Conservation (phyloP, 2,888 invertebrate genomes). For the Lycaena phlaeas region DNA sequence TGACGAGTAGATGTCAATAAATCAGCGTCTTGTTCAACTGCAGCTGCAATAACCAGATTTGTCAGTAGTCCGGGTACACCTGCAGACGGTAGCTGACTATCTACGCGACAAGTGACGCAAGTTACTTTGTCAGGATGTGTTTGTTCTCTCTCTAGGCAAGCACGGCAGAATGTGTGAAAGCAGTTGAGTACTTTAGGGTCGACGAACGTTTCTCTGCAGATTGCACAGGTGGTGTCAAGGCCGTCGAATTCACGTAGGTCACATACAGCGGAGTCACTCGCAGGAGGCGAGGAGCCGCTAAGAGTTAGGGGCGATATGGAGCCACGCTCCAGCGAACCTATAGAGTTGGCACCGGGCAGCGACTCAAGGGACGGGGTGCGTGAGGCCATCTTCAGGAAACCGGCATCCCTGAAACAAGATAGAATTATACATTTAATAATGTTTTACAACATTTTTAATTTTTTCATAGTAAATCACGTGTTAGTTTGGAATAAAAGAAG, state of each 20-base stretch:
- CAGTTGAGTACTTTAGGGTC: slow-evolving; percentile 85
- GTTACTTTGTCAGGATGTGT: slow-evolving; percentile 80
- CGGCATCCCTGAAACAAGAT: slow-evolving; percentile 84
- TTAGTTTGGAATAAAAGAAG: no score
- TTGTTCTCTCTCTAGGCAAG: slow-evolving; percentile 83
- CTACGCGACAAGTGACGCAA: slow-evolving; percentile 79
- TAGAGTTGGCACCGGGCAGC: slow-evolving; percentile 91
- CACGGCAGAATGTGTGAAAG: slow-evolving; percentile 88
- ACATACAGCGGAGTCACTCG: slow-evolving; percentile 87
- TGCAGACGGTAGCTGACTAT: slow-evolving; percentile 62
- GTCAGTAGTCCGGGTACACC: slow-evolving; percentile 79
- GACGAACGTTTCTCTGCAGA: slow-evolving; percentile 83
- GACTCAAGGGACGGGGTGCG: slow-evolving; percentile 94
- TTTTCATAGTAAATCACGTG: no score
- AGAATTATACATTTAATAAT: slow-evolving; percentile 21
- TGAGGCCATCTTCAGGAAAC: slow-evolving; percentile 95
- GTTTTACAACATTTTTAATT: not conserved
- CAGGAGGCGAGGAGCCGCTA: slow-evolving; percentile 90
- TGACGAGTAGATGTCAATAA: slow-evolving; percentile 59
- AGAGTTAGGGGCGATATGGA: slow-evolving; percentile 87
- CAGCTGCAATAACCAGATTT: slow-evolving; percentile 74
- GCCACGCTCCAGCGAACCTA: slow-evolving; percentile 89
- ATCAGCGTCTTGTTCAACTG: slow-evolving; percentile 69
- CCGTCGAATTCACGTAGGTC: slow-evolving; percentile 78
- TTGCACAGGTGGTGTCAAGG: slow-evolving; percentile 76